A percentile compares a stretch with the other conserved stretches of the same genome.
phyloP scores from a whole-genome alignment of 2,888 invertebrate species.

The Caenorhabditis sp. region DNA sequence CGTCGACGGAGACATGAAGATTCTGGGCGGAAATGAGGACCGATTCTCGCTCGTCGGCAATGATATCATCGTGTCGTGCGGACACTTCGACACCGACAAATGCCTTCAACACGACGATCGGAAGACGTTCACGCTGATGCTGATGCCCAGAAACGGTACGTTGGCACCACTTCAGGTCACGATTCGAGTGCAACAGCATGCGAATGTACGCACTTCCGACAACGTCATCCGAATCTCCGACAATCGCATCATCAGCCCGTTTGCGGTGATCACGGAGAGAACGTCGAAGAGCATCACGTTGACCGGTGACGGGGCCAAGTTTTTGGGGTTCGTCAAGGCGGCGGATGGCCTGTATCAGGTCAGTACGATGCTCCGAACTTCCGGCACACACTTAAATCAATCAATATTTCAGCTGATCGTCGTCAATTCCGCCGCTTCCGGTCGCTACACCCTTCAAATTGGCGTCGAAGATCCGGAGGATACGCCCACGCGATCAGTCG shows the following conservation, averaged over 20 bases:
- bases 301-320: conserved; percentile 36
- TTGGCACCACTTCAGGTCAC: conserved; percentile 51
- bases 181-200: conserved; percentile 51
- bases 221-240: conserved; percentile 60
- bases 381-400: too few relatives aligned
- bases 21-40: conserved; percentile 22
- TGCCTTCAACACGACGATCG: conserved; percentile 51
- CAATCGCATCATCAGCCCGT: conserved; percentile 63
- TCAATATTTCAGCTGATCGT: too few relatives aligned
- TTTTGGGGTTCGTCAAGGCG: conserved; percentile 28
- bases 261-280: conserved; percentile 57
- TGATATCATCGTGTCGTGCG: conserved; percentile 61
- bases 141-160: conserved; percentile 49
- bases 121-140: conserved; percentile 37
- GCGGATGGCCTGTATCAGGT: conserved; percentile 54
- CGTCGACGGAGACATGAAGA: conserved; percentile 41
- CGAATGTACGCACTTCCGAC: conserved; percentile 62
- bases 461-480: conserved; percentile 15
- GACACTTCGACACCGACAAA: conserved; percentile 43
- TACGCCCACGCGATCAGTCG: conserved; percentile 24
- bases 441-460: conserved; percentile 53
- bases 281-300: conserved; percentile 14
- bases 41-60: conserved; percentile 59
- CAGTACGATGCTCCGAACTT: not conserved
- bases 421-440: conserved; percentile 55